A percentile compares a stretch with the other conserved stretches of the same genome.
Conservation (phyloP, 2,797 vertebrate species). For the Pelochelys cantorii region DNA sequence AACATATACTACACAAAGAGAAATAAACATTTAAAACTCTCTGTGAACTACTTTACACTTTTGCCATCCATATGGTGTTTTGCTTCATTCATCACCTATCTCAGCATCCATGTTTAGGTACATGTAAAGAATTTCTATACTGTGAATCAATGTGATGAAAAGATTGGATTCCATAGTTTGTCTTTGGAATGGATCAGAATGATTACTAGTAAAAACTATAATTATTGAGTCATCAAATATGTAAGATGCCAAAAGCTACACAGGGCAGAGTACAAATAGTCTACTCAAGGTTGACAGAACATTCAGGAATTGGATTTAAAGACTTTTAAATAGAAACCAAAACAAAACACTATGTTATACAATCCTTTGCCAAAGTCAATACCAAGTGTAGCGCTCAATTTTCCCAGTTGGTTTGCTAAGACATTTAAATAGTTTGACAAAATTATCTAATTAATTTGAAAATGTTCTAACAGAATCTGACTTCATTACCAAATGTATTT, state of each 20-base stretch:
- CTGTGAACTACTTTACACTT: constrained; percentile 10
- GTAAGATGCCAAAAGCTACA: constrained; percentile 79
- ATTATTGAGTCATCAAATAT: constrained; percentile 76
- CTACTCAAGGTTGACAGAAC: constrained; percentile 85
- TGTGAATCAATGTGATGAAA: constrained; percentile 76
- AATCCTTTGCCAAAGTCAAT: constrained; percentile 92
- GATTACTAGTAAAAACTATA: constrained; percentile 72
- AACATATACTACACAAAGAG: not conserved
- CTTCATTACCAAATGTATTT: constrained; percentile 97
- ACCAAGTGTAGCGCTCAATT: constrained; percentile 87
- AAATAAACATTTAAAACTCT: constrained; percentile 47
- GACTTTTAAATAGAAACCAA: constrained; percentile 73
- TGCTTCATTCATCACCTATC: constrained; percentile 64
- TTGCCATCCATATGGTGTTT: constrained; percentile 5
- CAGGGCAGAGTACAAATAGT: constrained; percentile 81
- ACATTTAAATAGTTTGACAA: constrained; percentile 97
- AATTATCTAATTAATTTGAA: constrained; percentile 96
- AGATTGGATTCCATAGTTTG: constrained; percentile 66
- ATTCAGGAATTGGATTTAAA: constrained; percentile 89
- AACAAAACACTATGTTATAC: constrained; percentile 81
- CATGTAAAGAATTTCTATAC: constrained; percentile 53
- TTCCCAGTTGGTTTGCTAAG: constrained; percentile 92
- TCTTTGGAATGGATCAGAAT: constrained; percentile 80
- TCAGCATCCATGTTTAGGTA: constrained; percentile 41
- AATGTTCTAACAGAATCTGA: constrained; percentile 93